A percentile compares a stretch with the other conserved stretches of the same genome.
phyloP scores from a whole-genome alignment of 2,113 vertebrate genomes.

The Amphiprion percula region DNA sequence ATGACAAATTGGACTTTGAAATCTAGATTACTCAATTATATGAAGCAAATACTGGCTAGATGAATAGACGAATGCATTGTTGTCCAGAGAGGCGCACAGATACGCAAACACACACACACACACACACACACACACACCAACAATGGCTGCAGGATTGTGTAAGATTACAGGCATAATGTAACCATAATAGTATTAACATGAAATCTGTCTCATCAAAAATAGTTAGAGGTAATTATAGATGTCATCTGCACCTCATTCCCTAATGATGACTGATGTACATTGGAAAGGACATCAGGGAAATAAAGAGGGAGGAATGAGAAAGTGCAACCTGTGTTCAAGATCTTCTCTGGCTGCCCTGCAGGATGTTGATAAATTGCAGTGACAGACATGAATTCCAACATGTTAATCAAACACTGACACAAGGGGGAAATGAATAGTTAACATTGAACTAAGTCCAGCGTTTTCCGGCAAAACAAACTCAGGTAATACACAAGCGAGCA shows the following conservation, averaged over 20 bases:
- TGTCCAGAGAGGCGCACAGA: background rate
- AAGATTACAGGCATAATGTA: background rate
- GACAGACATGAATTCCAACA: slow-evolving; percentile 58
- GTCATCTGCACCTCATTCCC: slow-evolving; percentile 21
- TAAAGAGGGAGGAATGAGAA: background rate
- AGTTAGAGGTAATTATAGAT: slow-evolving; percentile 38
- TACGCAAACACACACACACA: background rate
- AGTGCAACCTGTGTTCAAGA: slow-evolving; percentile 7
- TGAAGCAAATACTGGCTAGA: background rate
- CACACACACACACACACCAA: background rate
- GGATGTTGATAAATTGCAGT: slow-evolving; percentile 31
- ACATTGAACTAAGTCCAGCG: slow-evolving; percentile 18
- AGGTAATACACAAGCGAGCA: background rate
- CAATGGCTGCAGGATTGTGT: background rate
- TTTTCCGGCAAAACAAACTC: slow-evolving; percentile 8
- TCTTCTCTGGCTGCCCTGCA: slow-evolving; percentile 28
- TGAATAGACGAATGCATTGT: slow-evolving; percentile 39
- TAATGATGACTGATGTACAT: slow-evolving; percentile 41
- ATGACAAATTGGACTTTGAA: slow-evolving; percentile 22
- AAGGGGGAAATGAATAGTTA: slow-evolving; percentile 55
- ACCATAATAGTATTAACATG: slow-evolving; percentile 7
- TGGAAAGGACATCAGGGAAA: background rate
- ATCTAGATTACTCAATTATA: slow-evolving; percentile 32
- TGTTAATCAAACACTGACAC: slow-evolving; percentile 50
- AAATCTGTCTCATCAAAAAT: slow-evolving; percentile 33